A percentile compares a stretch with the other conserved stretches of the same genome.
Evolutionary conservation across 92 coral and sea anemone species (phyloP).

Genomic region (Galaxea fascicularis): DNA sequence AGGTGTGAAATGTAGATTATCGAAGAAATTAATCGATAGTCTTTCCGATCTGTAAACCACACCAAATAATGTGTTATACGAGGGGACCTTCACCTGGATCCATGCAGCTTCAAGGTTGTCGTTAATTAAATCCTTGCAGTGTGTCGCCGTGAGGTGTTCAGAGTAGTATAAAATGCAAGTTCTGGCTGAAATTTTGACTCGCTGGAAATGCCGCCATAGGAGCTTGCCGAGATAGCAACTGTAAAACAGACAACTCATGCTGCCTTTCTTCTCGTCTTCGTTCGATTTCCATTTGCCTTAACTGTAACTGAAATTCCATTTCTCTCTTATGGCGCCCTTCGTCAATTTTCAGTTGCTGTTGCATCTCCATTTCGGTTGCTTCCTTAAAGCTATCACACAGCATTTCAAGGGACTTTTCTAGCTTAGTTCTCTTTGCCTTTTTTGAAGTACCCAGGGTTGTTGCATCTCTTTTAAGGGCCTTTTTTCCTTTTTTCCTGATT

Average conservation of each 20-base stretch:
- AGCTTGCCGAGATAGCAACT: neutral
- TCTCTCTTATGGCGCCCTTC: neutral
- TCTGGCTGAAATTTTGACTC: too few relatives aligned
- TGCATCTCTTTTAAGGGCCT: constrained; percentile 4
- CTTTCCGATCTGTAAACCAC: constrained; percentile 31
- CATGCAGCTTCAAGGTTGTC: constrained; percentile 23
- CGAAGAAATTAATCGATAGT: constrained; percentile 28
- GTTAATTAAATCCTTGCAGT: constrained; percentile 8
- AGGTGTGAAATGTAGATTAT: constrained; percentile 24
- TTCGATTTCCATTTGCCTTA: constrained; percentile 32
- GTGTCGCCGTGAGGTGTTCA: too few relatives aligned
- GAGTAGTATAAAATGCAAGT: too few relatives aligned
- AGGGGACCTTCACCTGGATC: constrained; percentile 27
- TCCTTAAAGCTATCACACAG: constrained; percentile 27
- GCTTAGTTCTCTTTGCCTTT: constrained; percentile 33
- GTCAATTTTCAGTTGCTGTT: neutral
- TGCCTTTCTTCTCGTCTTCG: constrained; percentile 36
- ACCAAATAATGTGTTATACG: constrained; percentile 14
- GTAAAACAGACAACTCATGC: constrained; percentile 32
- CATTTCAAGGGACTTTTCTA: constrained; percentile 48
- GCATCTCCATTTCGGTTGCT: constrained; percentile 27
- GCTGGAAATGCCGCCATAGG: neutral
- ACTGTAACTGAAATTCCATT: constrained; percentile 25
- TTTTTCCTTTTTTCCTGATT: neutral
- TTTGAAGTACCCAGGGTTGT: neutral